Conservation (phyloP, 2,888 invertebrate species). For the Pyrocoelia pectoralis region DNA sequence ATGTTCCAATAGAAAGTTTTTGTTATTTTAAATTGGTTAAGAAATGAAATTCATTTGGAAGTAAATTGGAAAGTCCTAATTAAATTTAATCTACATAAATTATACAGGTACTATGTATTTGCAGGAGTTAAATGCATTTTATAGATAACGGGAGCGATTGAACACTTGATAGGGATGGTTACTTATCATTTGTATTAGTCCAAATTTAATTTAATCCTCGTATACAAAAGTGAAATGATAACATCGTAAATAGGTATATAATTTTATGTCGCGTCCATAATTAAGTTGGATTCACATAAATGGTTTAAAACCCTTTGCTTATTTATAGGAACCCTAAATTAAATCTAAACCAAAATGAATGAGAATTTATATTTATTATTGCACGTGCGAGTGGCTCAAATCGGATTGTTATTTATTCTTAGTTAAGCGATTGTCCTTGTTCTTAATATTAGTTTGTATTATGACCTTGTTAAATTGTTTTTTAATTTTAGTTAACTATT, state of each 20-base stretch:
- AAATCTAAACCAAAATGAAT: background rate
- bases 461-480: conserved; percentile 10
- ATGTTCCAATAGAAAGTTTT: conserved; percentile 13
- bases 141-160: background rate
- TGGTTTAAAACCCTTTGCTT: background rate
- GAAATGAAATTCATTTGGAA: background rate
- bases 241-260: background rate
- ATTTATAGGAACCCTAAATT: background rate
- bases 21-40: background rate
- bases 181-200: background rate
- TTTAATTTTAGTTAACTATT: background rate
- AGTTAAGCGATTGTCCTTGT: background rate
- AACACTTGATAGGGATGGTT: background rate
- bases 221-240: background rate
- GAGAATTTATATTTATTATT: background rate
- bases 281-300: too few species aligned
- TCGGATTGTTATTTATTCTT: background rate
- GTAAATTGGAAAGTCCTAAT: background rate
- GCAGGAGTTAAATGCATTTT: background rate
- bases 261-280: background rate
- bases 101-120: background rate
- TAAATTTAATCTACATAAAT: background rate
- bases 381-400: background rate
- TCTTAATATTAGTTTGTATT: background rate
- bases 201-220: background rate